Conservation (phyloP, 2,888 invertebrate species). For the Patella pellucida region DNA sequence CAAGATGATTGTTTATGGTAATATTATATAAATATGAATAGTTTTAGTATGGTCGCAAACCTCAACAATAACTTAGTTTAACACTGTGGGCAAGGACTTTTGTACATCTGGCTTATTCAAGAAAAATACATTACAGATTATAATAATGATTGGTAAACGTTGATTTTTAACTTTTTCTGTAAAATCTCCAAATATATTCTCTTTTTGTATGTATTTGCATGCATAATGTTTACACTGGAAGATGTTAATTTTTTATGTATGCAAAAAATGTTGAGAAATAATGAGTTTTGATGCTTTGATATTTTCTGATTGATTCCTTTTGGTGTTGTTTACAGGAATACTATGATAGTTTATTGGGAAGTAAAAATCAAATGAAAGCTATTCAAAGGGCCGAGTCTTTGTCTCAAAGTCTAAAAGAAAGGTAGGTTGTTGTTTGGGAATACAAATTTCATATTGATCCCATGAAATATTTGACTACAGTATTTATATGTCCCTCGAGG, state of each 20-base stretch:
- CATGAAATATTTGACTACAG: too few species aligned
- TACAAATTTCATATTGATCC: too few species aligned
- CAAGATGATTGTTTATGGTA: too few species aligned
- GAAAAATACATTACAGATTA: background rate
- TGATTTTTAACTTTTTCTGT: background rate
- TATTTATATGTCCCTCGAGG: too few species aligned
- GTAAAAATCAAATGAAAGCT: constrained; percentile 69
- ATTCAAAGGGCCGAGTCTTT: constrained; percentile 77
- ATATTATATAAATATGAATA: too few species aligned
- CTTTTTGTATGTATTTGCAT: too few species aligned
- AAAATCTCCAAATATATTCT: too few species aligned
- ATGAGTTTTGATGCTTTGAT: background rate
- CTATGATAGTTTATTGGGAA: constrained; percentile 61
- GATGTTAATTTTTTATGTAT: background rate
- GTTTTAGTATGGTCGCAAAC: too few species aligned
- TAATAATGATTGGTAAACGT: background rate
- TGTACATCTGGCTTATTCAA: background rate
- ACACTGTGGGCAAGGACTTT: background rate
- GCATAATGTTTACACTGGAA: too few species aligned
- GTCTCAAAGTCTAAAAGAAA: constrained; percentile 63
- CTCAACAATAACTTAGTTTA: background rate
- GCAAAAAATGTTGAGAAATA: background rate
- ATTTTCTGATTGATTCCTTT: background rate
- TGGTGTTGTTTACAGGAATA: constrained; percentile 49
- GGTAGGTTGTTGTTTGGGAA: constrained; percentile 50